These are phyloP conservation scores for Gnatocerus cornutus DNA, from an alignment of 2,888 invertebrate species.

Conservation along the genomic window DNA sequence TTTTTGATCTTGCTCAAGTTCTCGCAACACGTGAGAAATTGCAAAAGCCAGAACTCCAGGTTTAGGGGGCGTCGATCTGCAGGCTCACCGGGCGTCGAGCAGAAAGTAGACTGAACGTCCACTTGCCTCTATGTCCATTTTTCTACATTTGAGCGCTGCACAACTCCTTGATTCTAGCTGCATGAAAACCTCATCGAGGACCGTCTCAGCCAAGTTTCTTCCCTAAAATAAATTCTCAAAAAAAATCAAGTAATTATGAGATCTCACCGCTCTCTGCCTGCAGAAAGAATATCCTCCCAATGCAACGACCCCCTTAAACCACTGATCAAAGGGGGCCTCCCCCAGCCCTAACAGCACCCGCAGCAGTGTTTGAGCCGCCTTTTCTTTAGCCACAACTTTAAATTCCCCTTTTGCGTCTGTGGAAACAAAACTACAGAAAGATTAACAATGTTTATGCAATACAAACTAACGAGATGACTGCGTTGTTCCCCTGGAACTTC, in stretches of 20 bases:
- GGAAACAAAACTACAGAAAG: conserved; percentile 11
- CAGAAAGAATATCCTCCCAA: not conserved
- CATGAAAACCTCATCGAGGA: not conserved
- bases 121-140: not conserved
- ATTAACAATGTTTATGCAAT: not conserved
- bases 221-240: not conserved
- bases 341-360: not conserved
- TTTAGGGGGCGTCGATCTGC: too few relatives aligned
- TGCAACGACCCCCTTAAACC: not conserved
- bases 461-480: conserved; percentile 9
- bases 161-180: not conserved
- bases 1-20: too few relatives aligned
- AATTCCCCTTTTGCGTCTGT: conserved; percentile 4
- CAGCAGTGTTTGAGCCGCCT: not conserved
- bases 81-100: too few relatives aligned
- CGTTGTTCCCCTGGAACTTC: not conserved
- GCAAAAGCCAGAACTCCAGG: too few relatives aligned
- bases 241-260: too few relatives aligned
- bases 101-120: conserved; percentile 9
- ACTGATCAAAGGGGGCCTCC: conserved; percentile 3
- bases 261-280: not conserved
- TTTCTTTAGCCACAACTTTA: conserved; percentile 16
- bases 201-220: not conserved
- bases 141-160: not conserved
- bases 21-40: too few relatives aligned